Conservation (phyloP, 2,797 vertebrate species). For the Pagetopsis macropterus region DNA sequence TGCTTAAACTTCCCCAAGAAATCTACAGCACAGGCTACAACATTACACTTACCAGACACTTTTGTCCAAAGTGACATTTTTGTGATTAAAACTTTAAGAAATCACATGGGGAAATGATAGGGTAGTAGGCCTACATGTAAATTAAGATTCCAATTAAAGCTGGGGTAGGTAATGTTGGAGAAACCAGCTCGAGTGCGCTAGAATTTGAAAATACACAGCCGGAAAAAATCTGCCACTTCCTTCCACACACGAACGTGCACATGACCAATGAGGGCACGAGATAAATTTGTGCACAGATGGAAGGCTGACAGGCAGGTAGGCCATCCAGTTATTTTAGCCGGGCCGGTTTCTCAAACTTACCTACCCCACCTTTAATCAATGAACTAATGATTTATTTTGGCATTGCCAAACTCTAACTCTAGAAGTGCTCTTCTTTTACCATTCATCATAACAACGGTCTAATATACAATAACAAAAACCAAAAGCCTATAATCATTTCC, state of each 20-base stretch:
- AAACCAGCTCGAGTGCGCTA: too few relatives aligned
- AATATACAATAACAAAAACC: neutral
- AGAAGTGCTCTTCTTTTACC: neutral
- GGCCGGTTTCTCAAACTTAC: too few relatives aligned
- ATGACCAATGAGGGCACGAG: too few relatives aligned
- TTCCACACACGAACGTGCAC: too few relatives aligned
- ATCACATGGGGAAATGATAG: neutral
- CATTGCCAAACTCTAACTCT: neutral
- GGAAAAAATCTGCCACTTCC: too few relatives aligned
- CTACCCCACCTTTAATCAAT: neutral
- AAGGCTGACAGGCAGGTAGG: too few relatives aligned
- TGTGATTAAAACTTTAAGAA: neutral
- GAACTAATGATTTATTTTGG: neutral
- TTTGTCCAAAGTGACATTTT: constrained; percentile 4
- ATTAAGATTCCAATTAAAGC: neutral
- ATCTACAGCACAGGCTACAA: neutral
- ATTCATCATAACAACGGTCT: neutral
- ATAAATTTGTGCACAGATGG: too few relatives aligned
- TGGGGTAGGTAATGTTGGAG: too few relatives aligned
- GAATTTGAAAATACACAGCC: too few relatives aligned
- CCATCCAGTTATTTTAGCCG: too few relatives aligned
- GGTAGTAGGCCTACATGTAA: neutral
- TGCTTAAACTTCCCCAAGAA: neutral
- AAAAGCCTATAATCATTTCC: neutral
- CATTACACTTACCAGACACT: constrained; percentile 3